A percentile compares a stretch with the other conserved stretches of the same genome.
Evolutionary conservation across 1,140 invertebrate genomes (phyloP).

Genomic region (Colletes latitarsis): DNA sequence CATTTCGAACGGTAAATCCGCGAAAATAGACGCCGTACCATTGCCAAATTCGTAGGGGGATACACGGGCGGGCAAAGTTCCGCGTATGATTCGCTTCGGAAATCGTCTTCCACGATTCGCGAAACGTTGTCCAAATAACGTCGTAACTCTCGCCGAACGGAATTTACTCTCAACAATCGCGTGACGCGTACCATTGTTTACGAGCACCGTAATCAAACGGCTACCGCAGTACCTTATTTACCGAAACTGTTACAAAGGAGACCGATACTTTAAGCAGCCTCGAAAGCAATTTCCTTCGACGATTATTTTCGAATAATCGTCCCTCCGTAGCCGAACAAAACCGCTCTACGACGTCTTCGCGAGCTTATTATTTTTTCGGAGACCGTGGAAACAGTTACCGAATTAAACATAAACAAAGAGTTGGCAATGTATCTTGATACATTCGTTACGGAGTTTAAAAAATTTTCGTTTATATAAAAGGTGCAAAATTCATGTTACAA

Average conservation of each 20-base stretch:
- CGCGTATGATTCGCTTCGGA: conserved; percentile 24
- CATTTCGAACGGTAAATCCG: conserved; percentile 30
- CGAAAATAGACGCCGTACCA: conserved; percentile 35
- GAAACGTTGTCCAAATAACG: conserved; percentile 38
- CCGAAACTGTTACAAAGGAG: conserved; percentile 1
- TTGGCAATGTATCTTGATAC: too few species aligned
- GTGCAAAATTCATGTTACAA: too few species aligned
- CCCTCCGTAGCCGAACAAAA: not conserved
- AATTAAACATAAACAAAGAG: too few species aligned
- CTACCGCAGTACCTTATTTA: not conserved
- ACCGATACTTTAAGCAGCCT: too few species aligned
- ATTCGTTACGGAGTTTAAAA: too few species aligned
- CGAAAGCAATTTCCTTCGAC: not conserved
- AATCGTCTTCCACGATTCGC: conserved; percentile 8
- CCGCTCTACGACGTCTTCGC: not conserved
- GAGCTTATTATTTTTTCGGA: conserved; percentile 14
- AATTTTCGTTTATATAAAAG: too few species aligned
- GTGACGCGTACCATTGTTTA: conserved; percentile 12
- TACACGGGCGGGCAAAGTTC: conserved; percentile 11
- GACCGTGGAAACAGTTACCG: too few species aligned
- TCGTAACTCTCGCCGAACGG: conserved; percentile 25
- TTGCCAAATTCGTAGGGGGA: conserved; percentile 38
- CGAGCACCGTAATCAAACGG: not conserved
- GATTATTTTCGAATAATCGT: not conserved
- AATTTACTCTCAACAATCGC: not conserved